These are phyloP conservation scores for Lepidocolaptes lacrymiger DNA, from an alignment of 2,797 vertebrate genomes.

Conservation along the genomic window DNA sequence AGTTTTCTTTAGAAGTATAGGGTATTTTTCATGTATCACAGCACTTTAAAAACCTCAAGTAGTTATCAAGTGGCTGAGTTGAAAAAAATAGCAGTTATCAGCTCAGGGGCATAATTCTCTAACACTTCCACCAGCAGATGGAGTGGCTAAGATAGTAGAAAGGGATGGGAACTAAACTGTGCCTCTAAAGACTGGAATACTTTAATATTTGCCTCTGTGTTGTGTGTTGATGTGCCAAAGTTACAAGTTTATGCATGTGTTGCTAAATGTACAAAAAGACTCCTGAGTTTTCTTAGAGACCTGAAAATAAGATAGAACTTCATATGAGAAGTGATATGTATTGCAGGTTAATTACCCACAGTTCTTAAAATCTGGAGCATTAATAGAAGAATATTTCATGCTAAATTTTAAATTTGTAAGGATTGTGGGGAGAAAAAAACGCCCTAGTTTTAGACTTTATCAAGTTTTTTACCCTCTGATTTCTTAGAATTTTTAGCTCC, in stretches of 20 bases:
- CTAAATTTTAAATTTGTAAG: background rate
- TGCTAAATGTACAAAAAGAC: background rate
- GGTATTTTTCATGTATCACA: background rate
- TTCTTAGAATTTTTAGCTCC: background rate
- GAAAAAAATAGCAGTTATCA: background rate
- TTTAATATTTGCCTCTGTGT: background rate
- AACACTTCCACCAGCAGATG: slow-evolving; percentile 38
- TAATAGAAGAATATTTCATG: background rate
- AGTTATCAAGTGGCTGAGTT: background rate
- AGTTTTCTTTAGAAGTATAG: background rate
- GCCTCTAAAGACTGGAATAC: background rate
- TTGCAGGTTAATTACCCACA: background rate
- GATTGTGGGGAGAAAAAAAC: background rate
- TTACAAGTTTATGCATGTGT: background rate
- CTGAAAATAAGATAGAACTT: background rate
- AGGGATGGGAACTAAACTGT: background rate
- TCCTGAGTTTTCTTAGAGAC: background rate
- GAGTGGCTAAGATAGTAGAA: background rate
- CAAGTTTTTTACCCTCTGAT: background rate
- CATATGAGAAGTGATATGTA: background rate
- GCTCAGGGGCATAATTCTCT: background rate
- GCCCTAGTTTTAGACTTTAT: background rate
- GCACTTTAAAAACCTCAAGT: background rate
- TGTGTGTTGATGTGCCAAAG: background rate
- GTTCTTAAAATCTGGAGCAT: background rate